Evolutionary conservation across 2,797 vertebrate genomes (phyloP).

Genomic region (Gadopsis bispinosus): DNA sequence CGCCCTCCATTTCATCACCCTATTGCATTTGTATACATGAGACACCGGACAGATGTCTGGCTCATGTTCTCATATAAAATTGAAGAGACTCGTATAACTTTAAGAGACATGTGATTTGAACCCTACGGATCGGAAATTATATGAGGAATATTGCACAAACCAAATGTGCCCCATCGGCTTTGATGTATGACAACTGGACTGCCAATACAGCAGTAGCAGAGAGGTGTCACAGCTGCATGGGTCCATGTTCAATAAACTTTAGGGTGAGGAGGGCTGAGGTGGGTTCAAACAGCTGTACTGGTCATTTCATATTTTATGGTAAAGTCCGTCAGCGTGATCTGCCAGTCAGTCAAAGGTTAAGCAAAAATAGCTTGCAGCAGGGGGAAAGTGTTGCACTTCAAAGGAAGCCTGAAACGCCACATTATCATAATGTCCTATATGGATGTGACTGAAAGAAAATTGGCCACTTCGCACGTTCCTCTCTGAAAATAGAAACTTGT

Average conservation of each 20-base stretch:
- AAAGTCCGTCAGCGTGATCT: constrained; percentile 47
- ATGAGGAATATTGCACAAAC: constrained; percentile 40
- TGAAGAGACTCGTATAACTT: constrained; percentile 56
- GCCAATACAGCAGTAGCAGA: constrained; percentile 38
- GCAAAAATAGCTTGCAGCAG: constrained; percentile 67
- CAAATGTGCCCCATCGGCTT: constrained; percentile 34
- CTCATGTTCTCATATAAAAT: constrained; percentile 56
- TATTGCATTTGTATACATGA: constrained; percentile 14
- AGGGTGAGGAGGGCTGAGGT: constrained; percentile 15
- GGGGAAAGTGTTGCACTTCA: constrained; percentile 72
- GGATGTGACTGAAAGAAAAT: constrained; percentile 61
- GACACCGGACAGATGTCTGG: constrained; percentile 40
- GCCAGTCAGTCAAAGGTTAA: constrained; percentile 72
- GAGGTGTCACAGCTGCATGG: constrained; percentile 36
- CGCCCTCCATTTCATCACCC: constrained; percentile 47
- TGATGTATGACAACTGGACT: constrained; percentile 45
- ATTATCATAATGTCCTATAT: constrained; percentile 73
- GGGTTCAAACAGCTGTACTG: constrained; percentile 55
- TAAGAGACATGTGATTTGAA: constrained; percentile 52
- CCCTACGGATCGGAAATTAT: constrained; percentile 27
- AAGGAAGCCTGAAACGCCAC: constrained; percentile 59
- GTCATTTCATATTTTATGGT: constrained; percentile 63
- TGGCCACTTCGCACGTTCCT: constrained; percentile 39
- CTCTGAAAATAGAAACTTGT: constrained; percentile 55
- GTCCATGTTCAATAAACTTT: constrained; percentile 45